phyloP scores from a whole-genome alignment of 2,113 vertebrate genomes.

The Nesospiza acunhae region DNA sequence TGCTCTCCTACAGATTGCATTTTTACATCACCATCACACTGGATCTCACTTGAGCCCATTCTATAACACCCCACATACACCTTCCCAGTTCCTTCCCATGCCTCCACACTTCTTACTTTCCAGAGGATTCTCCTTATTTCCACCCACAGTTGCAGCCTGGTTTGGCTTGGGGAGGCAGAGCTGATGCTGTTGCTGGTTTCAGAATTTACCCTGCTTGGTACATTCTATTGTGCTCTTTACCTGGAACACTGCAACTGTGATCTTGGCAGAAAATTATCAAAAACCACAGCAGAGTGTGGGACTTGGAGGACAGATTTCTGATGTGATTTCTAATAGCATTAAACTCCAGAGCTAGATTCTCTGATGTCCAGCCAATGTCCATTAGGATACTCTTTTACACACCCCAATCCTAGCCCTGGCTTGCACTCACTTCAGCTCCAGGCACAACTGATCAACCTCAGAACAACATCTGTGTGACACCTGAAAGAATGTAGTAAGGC shows the following conservation, averaged over 20 bases:
- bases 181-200: neutral
- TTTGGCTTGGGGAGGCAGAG: neutral
- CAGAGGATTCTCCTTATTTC: neutral
- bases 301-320: neutral
- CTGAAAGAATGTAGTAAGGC: neutral
- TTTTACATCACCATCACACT: neutral
- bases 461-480: neutral
- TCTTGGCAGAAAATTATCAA: neutral
- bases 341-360: neutral
- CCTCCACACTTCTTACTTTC: neutral
- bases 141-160: neutral
- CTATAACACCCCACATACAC: neutral
- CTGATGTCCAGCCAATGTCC: neutral
- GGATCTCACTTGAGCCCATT: neutral
- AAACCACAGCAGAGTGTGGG: neutral
- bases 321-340: neutral
- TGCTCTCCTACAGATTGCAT: neutral
- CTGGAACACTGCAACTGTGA: neutral
- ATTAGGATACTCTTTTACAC: neutral
- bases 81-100: neutral
- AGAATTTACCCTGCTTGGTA: neutral
- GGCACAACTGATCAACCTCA: neutral
- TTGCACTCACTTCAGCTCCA: neutral
- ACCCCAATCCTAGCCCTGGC: neutral
- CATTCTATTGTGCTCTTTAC: neutral